Conservation (phyloP, 2,888 invertebrate species). For the Malthinus seriepunctatus region DNA sequence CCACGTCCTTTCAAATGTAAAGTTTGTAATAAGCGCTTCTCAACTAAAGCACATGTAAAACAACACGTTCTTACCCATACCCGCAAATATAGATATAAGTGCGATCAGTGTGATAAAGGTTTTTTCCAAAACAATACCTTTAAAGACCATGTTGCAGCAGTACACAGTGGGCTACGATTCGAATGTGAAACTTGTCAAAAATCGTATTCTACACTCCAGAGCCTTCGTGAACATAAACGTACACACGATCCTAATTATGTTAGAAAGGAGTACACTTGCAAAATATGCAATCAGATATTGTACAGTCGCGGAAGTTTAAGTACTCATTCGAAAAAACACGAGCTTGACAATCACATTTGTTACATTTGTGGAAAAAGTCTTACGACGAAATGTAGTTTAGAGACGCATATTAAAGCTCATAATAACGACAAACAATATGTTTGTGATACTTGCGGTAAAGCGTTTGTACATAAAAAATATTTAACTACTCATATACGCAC, state of each 20-base stretch:
- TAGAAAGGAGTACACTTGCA: constrained; percentile 24
- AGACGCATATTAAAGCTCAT: no score
- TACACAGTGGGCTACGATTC: constrained; percentile 19
- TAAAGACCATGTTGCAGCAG: no score
- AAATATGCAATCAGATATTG: constrained; percentile 20
- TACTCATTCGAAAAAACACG: background rate
- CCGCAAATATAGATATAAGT: no score
- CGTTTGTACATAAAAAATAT: constrained; percentile 52
- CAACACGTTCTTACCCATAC: no score
- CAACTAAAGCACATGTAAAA: no score
- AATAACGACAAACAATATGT: no score
- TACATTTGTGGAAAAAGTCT: constrained; percentile 44
- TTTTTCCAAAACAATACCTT: no score
- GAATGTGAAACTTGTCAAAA: constrained; percentile 51
- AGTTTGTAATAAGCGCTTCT: no score
- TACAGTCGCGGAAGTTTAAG: background rate
- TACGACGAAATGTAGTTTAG: constrained; percentile 46
- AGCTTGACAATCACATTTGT: no score
- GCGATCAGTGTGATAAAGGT: no score
- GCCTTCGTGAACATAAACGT: no score
- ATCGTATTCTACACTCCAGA: constrained; percentile 50
- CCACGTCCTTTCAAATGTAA: no score
- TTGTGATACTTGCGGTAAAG: constrained; percentile 56
- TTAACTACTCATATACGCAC: constrained; percentile 58
- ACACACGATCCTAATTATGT: constrained; percentile 27